Percentiles rank a stretch among this genome's conserved stretches.
phyloP scores from a whole-genome alignment of 2,888 invertebrate genomes.

The Ophion ellenae region DNA sequence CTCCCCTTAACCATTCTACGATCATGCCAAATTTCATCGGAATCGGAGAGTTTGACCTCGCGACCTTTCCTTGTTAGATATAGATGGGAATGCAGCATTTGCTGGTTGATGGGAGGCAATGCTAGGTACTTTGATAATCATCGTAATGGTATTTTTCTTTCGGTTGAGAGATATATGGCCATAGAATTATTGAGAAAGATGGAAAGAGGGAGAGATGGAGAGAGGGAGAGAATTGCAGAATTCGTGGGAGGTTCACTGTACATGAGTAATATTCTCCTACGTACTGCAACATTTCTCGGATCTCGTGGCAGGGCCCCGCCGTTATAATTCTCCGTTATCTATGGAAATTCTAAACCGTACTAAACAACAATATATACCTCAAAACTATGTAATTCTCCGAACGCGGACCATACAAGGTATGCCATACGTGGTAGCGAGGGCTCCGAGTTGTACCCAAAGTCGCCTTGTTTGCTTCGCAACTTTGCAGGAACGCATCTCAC shows the following conservation, averaged over 20 bases:
- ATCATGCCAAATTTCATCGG: no score
- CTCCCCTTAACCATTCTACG: no score
- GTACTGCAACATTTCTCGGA: slow-evolving; percentile 74
- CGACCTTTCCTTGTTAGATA: no score
- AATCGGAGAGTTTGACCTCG: no score
- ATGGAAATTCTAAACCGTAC: slow-evolving; percentile 82
- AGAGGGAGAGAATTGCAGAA: slow-evolving; percentile 19
- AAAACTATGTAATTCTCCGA: slow-evolving; percentile 81
- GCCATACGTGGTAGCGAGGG: slow-evolving; percentile 73
- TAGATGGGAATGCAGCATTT: no score
- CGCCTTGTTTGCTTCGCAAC: slow-evolving; percentile 67
- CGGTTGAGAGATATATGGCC: neutral
- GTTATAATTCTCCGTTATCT: slow-evolving; percentile 83
- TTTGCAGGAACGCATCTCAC: slow-evolving; percentile 22
- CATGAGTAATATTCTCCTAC: slow-evolving; percentile 69
- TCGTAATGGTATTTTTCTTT: neutral
- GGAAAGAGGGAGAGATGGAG: slow-evolving; percentile 9
- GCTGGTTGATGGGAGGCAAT: no score
- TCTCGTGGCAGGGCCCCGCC: slow-evolving; percentile 74
- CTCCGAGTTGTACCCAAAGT: slow-evolving; percentile 65
- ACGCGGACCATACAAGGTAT: slow-evolving; percentile 72
- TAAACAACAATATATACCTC: slow-evolving; percentile 81
- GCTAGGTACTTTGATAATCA: no score
- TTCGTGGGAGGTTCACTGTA: slow-evolving; percentile 59
- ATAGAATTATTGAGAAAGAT: slow-evolving; percentile 17